Conservation (phyloP, 1,140 invertebrate species). For the Cydia strobilella region DNA sequence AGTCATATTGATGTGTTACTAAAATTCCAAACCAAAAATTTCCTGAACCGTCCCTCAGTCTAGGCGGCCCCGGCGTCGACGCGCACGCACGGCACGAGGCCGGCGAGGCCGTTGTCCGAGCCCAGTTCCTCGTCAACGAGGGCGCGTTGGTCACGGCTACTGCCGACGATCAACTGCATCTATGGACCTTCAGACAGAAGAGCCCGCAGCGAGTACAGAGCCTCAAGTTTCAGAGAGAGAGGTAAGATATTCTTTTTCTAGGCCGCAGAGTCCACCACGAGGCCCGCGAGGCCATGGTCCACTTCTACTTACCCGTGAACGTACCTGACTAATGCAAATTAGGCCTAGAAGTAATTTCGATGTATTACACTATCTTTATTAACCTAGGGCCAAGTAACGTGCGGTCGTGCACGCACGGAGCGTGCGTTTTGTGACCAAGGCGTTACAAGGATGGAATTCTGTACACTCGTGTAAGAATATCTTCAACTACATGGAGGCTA, state of each 20-base stretch:
- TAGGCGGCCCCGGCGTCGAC: constrained; percentile 97
- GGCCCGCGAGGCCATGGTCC: not conserved
- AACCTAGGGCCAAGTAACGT: no score
- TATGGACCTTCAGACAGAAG: constrained; percentile 99
- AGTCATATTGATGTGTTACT: not conserved
- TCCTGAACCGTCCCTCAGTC: constrained; percentile 81
- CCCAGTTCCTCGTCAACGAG: constrained; percentile 97
- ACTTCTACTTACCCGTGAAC: no score
- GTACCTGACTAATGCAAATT: no score
- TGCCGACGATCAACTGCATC: constrained; percentile 95
- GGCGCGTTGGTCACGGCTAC: constrained; percentile 96
- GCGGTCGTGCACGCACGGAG: no score
- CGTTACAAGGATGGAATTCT: no score
- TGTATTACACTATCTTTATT: no score
- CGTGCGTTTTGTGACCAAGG: no score
- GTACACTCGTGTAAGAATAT: no score
- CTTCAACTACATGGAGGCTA: no score
- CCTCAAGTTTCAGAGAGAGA: constrained; percentile 98
- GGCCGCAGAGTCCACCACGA: not conserved
- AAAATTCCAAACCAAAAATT: constrained; percentile 33
- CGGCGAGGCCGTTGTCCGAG: constrained; percentile 89
- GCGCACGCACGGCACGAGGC: constrained; percentile 93
- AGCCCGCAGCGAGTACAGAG: constrained; percentile 96
- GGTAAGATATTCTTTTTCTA: constrained; percentile 82
- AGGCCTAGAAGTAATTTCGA: no score